Conservation (phyloP, 2,113 vertebrate species). For the Pollachius pollachius region DNA sequence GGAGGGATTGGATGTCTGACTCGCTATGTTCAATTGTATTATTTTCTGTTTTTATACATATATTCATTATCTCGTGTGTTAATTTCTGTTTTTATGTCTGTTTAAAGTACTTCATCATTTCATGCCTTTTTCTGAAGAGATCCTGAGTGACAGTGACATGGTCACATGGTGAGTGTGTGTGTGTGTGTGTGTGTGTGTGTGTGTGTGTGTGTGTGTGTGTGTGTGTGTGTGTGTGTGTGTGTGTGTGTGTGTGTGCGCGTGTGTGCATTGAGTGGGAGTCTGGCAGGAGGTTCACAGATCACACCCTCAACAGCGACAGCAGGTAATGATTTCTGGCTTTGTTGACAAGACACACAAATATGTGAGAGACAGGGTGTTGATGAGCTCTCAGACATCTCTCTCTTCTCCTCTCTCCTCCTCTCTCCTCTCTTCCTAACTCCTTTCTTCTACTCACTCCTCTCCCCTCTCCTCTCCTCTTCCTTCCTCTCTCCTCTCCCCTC, state of each 20-base stretch:
- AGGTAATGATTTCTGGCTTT: slow-evolving; percentile 19
- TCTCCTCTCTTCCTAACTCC: slow-evolving; percentile 1
- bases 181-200: slow-evolving; percentile 1
- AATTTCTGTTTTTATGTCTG: too few relatives aligned
- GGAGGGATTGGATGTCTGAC: too few relatives aligned
- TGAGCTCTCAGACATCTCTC: slow-evolving; percentile 38
- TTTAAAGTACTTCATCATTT: too few relatives aligned
- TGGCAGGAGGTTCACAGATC: background rate
- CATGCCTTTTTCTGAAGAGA: too few relatives aligned
- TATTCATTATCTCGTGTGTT: too few relatives aligned
- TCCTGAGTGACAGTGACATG: too few relatives aligned
- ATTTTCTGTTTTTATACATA: too few relatives aligned
- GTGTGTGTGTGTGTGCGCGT: background rate
- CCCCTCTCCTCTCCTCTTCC: too few relatives aligned
- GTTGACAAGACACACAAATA: slow-evolving; percentile 25
- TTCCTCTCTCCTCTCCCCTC: too few relatives aligned
- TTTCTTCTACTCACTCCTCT: background rate
- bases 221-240: background rate
- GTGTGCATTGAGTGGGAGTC: too few relatives aligned
- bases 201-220: background rate
- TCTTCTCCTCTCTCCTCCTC: slow-evolving; percentile 6
- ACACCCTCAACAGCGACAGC: slow-evolving; percentile 12
- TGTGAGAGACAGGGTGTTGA: slow-evolving; percentile 49
- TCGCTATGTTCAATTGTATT: too few relatives aligned
- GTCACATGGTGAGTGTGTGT: background rate